phyloP scores from a whole-genome alignment of 1,140 invertebrate genomes.

The Propsilocerus akamusi region DNA sequence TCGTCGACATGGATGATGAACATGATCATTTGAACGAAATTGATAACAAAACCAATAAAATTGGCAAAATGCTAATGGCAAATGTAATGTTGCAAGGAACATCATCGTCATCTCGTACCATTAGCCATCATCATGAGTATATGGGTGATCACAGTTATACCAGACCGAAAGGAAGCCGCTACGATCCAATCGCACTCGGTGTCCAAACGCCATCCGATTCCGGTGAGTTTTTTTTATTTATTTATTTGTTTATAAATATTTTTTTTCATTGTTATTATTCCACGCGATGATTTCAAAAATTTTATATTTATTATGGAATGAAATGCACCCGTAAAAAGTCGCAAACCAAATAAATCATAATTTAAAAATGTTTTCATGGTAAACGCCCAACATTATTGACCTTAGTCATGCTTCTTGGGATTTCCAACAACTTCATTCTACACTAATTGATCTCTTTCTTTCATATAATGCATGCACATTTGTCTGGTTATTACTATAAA shows the following conservation, averaged over 20 bases:
- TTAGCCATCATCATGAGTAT: conserved; percentile 6
- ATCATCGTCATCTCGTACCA: conserved; percentile 11
- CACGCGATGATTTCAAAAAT: too few species aligned
- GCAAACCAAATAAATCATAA: too few species aligned
- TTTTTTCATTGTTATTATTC: too few species aligned
- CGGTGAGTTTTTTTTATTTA: conserved; percentile 36
- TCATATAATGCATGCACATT: too few species aligned
- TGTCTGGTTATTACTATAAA: too few species aligned
- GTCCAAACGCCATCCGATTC: conserved; percentile 73
- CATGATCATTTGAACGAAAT: conserved; percentile 18
- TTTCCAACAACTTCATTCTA: too few species aligned
- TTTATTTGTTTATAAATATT: conserved; percentile 6
- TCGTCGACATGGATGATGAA: conserved; percentile 6
- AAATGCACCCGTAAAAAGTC: too few species aligned
- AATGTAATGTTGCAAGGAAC: conserved; percentile 13
- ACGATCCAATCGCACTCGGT: conserved; percentile 34
- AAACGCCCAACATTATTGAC: too few species aligned
- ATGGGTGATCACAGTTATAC: conserved; percentile 50
- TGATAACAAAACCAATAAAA: conserved; percentile 8
- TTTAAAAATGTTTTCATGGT: too few species aligned
- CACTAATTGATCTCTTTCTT: too few species aligned
- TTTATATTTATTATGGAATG: too few species aligned
- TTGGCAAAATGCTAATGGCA: conserved; percentile 7
- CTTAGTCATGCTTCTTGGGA: too few species aligned
- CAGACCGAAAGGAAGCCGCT: conserved; percentile 28